Percentiles rank a stretch among this genome's conserved stretches.
Conservation (phyloP, 2,113 vertebrate genomes). For the Crotalus helleri region DNA sequence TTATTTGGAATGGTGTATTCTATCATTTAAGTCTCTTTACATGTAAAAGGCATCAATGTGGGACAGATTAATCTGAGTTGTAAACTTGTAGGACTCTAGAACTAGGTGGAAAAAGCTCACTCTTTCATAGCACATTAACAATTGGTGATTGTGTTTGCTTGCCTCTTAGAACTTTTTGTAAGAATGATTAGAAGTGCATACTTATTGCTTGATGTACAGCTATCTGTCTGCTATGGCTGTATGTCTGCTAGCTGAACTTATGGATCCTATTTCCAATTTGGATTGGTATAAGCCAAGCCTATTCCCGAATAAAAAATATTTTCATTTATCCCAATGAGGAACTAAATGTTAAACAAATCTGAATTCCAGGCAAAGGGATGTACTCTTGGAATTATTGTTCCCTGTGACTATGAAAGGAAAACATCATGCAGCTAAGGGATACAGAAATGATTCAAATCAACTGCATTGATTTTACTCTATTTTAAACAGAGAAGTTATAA, state of each 20-base stretch:
- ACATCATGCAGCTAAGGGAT: neutral
- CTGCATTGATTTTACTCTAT: neutral
- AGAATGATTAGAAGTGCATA: neutral
- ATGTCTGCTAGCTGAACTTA: neutral
- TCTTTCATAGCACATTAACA: too few relatives aligned
- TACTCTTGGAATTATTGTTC: neutral
- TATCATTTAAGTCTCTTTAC: neutral
- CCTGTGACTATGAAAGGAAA: neutral
- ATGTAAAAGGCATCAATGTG: neutral
- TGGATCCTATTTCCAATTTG: neutral
- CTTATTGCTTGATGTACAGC: too few relatives aligned
- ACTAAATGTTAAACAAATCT: neutral
- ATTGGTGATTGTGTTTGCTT: neutral
- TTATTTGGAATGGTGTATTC: neutral
- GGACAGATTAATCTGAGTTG: neutral
- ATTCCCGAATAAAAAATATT: neutral
- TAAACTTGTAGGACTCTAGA: neutral
- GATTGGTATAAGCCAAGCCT: neutral
- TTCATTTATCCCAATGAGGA: neutral
- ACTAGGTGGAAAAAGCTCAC: neutral
- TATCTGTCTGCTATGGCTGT: neutral
- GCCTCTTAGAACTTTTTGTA: conserved; percentile 27
- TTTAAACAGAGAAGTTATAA: neutral
- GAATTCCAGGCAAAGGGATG: neutral
- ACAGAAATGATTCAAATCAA: neutral